Base-by-base conservation (phyloP, 2,797 vertebrate genomes). In the Mormyrus hasselquistii region DNA sequence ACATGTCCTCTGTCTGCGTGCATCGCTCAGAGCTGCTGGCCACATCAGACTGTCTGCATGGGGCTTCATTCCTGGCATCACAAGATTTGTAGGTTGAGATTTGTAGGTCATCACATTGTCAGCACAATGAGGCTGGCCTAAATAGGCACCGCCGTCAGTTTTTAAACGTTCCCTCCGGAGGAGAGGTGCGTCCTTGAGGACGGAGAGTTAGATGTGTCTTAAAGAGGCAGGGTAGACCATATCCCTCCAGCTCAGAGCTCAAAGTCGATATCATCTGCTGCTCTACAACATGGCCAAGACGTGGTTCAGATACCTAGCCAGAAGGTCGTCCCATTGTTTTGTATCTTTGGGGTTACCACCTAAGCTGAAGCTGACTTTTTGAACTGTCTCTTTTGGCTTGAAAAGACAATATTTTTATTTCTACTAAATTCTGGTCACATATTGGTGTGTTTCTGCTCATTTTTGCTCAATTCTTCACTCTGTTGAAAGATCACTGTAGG, bases 21-120 rank as follows among this genome's bases (percentile, higher is more conserved):
- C 22, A 16, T 88, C 50, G 12, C 52, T 44, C 29, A 44, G 10
- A 82, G n/a, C 34, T 22, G 79, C 14, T 49, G 88, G 55, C 57
- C 59, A n/a, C 38, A n/a, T 65, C 57, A 47, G 41, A 38, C 16
- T 38, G 22, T 88, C 14, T 44, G 14, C 38, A 19, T 44, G 44
- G 12, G 57, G 19, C 41, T 87, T 38, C 57, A 47, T 47, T 44
- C 14, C 38, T 69, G n/a, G 83, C 57, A 41, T 34, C 52, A 14
- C 38, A 22, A 14, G 73, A 79, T 79, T 79, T 44, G 82, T 86
- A 65, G 88, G 57, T 85, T 86, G 53, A 84, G 73, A 79, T 79
- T 79, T 79, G 57, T 86, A 65, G 88, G 57, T 52, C 69, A 41
- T 84, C 55, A 38, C 73, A 9, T 41, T 65, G 9, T 83, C 88